phyloP scores from a whole-genome alignment of 2,888 invertebrate species.

The Cactoblastis cactorum region DNA sequence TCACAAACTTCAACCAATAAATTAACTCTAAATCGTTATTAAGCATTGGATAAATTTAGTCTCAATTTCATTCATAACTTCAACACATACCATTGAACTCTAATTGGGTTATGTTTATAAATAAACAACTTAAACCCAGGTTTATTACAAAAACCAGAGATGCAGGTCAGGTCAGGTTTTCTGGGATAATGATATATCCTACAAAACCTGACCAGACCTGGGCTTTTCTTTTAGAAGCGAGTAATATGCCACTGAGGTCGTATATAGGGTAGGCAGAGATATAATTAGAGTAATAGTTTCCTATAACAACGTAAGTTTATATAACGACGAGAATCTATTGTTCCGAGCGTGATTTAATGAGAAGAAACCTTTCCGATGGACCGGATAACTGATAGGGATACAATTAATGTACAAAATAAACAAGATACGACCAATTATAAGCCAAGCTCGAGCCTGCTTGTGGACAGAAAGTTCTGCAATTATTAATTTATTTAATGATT shows the following conservation, averaged over 20 bases:
- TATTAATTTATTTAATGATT: too few species aligned
- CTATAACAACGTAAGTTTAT: background rate
- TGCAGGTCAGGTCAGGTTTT: too few species aligned
- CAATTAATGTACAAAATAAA: background rate
- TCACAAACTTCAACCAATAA: slow-evolving; percentile 24
- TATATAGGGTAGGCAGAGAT: too few species aligned
- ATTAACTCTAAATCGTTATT: slow-evolving; percentile 21
- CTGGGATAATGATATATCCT: too few species aligned
- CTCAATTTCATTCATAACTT: background rate
- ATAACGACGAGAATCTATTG: background rate
- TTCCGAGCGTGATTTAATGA: slow-evolving; percentile 7
- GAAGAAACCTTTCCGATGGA: slow-evolving; percentile 1
- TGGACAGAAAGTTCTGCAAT: background rate
- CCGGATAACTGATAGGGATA: slow-evolving; percentile 1
- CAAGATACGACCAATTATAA: background rate
- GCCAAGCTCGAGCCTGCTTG: background rate
- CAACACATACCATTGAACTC: background rate
- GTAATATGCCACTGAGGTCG: too few species aligned
- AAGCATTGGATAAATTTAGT: slow-evolving; percentile 15
- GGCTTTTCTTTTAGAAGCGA: too few species aligned
- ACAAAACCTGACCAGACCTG: too few species aligned
- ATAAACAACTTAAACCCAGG: too few species aligned
- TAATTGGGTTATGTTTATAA: too few species aligned
- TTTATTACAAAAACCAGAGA: too few species aligned
- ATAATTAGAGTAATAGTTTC: background rate